Conservation (phyloP, 2,888 invertebrate genomes). For the Siphlonurus alternatus region DNA sequence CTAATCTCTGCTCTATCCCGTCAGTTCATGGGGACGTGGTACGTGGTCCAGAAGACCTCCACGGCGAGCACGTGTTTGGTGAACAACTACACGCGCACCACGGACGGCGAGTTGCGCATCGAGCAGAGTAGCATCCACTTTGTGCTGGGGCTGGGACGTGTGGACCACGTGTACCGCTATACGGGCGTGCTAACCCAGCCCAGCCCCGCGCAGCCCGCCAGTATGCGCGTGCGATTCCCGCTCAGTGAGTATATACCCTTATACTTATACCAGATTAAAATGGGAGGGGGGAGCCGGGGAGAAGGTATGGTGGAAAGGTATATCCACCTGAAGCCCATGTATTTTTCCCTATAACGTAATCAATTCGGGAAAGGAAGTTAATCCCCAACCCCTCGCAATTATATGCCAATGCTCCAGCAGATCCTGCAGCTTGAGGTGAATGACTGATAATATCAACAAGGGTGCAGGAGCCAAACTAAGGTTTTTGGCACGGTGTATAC, state of each 20-base stretch:
- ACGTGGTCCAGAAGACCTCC: slow-evolving; percentile 65
- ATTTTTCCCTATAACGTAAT: too few species aligned
- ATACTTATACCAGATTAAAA: background rate
- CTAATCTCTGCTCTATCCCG: too few species aligned
- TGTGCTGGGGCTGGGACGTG: slow-evolving; percentile 43
- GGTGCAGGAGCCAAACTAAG: too few species aligned
- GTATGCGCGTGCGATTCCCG: slow-evolving; percentile 61
- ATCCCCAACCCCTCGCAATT: too few species aligned
- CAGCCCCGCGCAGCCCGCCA: slow-evolving; percentile 32
- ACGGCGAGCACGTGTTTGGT: slow-evolving; percentile 63
- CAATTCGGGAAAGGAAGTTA: too few species aligned
- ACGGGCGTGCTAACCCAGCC: slow-evolving; percentile 49
- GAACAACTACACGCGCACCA: slow-evolving; percentile 51
- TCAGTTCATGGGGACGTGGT: slow-evolving; percentile 65
- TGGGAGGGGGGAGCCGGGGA: too few species aligned
- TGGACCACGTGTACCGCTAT: slow-evolving; percentile 65
- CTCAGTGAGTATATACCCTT: slow-evolving; percentile 42
- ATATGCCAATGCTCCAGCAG: too few species aligned
- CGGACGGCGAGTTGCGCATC: slow-evolving; percentile 47
- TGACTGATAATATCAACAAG: too few species aligned
- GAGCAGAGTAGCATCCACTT: slow-evolving; percentile 56
- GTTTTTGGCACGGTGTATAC: too few species aligned
- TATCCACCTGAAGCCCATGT: too few species aligned
- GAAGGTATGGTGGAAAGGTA: too few species aligned
- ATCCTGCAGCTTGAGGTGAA: too few species aligned